Conservation (phyloP, 2,113 vertebrate species). For the Australoheros scitulus region DNA sequence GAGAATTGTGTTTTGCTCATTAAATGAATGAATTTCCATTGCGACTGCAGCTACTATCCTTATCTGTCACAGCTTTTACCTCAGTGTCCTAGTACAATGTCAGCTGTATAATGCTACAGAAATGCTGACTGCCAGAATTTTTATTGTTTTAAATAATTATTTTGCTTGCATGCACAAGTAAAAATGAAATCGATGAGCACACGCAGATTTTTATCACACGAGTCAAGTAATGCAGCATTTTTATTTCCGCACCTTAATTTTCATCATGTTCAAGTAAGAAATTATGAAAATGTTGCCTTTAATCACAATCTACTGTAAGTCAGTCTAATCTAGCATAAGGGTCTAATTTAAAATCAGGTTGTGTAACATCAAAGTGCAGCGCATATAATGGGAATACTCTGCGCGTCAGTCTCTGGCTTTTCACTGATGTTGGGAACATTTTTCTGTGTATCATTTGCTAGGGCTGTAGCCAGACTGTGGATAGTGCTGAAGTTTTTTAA, state of each 20-base stretch:
- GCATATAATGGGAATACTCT: not conserved
- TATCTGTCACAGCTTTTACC: not conserved
- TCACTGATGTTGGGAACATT: not conserved
- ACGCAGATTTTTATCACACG: not conserved
- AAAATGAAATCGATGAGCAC: not conserved
- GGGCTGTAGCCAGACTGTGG: not conserved
- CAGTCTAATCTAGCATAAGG: not conserved
- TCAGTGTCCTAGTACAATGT: not conserved
- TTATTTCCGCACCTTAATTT: not conserved
- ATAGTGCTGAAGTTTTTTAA: not conserved
- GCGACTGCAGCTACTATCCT: not conserved
- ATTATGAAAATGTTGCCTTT: not conserved
- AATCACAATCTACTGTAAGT: not conserved
- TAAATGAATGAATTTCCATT: not conserved
- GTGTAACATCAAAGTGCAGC: not conserved
- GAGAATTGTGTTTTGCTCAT: not conserved
- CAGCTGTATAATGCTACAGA: not conserved
- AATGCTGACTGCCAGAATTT: not conserved
- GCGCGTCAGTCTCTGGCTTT: not conserved
- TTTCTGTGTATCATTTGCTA: not conserved
- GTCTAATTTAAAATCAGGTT: not conserved
- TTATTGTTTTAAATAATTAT: conserved; percentile 1
- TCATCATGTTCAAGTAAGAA: not conserved
- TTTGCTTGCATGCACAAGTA: not conserved
- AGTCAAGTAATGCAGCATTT: not conserved